These are phyloP conservation scores for Ellobius talpinus DNA, from an alignment of 2,113 vertebrate species.

Conservation along the genomic window DNA sequence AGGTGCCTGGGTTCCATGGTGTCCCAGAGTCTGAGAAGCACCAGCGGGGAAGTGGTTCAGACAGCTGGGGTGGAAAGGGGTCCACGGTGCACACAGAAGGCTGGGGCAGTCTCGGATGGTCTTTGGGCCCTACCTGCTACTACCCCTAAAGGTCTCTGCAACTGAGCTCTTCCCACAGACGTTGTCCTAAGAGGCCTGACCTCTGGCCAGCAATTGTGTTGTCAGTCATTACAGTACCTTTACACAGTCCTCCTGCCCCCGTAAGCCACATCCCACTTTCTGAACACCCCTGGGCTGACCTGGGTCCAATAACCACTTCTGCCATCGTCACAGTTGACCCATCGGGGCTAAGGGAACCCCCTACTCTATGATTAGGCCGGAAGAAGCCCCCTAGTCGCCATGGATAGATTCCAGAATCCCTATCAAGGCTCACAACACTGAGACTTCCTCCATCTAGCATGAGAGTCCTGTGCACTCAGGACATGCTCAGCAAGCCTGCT, in stretches of 20 bases:
- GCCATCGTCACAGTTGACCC: neutral
- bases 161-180: neutral
- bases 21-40: neutral
- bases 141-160: neutral
- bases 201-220: accelerated
- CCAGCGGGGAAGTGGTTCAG: neutral
- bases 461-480: neutral
- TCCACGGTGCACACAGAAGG: neutral
- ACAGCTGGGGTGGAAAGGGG: neutral
- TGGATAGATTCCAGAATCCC: neutral
- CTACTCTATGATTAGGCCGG: neutral
- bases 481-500: neutral
- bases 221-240: too few relatives aligned
- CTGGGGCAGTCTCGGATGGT: neutral
- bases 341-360: neutral
- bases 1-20: neutral
- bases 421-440: neutral
- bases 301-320: neutral
- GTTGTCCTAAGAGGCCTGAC: neutral
- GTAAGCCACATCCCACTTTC: neutral
- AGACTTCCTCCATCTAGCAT: neutral
- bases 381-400: too few relatives aligned
- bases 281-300: neutral
- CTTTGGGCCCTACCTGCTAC: neutral
- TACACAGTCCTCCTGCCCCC: neutral